A percentile compares a stretch with the other conserved stretches of the same genome.
These are phyloP conservation scores for Sinopyrophorus schimmeli DNA, from an alignment of 2,888 invertebrate species.

Conservation along the genomic window DNA sequence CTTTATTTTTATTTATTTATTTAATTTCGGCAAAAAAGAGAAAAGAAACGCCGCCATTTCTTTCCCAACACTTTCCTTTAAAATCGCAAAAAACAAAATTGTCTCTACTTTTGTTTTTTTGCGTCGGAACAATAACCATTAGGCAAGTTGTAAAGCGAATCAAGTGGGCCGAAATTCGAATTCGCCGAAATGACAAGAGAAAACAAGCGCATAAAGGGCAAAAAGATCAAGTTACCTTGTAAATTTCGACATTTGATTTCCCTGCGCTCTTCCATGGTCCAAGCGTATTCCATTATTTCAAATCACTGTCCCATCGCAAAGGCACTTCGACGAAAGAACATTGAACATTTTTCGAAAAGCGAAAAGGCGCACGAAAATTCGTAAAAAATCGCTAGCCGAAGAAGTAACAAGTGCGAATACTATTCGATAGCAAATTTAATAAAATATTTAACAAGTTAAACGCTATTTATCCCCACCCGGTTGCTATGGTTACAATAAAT, in stretches of 20 bases:
- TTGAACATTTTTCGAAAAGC: slow-evolving; percentile 4
- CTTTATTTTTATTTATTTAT: slow-evolving; percentile 10
- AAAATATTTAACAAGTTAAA: slow-evolving; percentile 39
- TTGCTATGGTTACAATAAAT: slow-evolving; percentile 26
- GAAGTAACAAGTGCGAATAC: slow-evolving; percentile 26
- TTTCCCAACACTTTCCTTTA: too few relatives aligned
- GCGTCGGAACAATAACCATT: neutral
- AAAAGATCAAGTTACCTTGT: slow-evolving; percentile 36
- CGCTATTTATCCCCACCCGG: slow-evolving; percentile 35
- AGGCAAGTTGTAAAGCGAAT: neutral
- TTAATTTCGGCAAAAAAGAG: slow-evolving; percentile 2
- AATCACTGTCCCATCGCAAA: slow-evolving; percentile 15
- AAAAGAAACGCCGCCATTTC: neutral
- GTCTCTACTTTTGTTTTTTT: too few relatives aligned
- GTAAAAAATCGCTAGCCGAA: slow-evolving; percentile 16
- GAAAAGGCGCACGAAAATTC: neutral
- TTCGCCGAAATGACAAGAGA: too few relatives aligned
- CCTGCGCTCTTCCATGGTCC: slow-evolving; percentile 52
- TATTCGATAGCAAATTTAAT: slow-evolving; percentile 35
- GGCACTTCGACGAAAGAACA: neutral
- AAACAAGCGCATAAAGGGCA: too few relatives aligned
- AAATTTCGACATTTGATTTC: slow-evolving; percentile 42
- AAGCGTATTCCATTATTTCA: slow-evolving; percentile 51
- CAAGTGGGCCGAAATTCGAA: too few relatives aligned
- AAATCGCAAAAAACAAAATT: too few relatives aligned